Percentiles rank a stretch among this genome's conserved stretches.
phyloP scores from a whole-genome alignment of 1,140 invertebrate species.

The Macrobrachium rosenbergii region DNA sequence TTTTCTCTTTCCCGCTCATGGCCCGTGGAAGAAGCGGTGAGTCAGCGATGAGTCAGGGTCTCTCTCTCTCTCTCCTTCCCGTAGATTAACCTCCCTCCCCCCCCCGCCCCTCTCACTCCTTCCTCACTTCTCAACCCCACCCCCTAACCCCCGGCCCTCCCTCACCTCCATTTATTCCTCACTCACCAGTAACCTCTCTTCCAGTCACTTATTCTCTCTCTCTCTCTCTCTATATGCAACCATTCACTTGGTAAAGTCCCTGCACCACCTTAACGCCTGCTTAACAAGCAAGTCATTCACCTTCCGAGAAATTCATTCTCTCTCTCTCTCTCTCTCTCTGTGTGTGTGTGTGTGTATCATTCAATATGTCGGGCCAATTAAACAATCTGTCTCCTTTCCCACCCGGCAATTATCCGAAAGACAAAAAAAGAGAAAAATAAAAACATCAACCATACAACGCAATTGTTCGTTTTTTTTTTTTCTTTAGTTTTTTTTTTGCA shows the following conservation, averaged over 20 bases:
- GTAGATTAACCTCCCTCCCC: background rate
- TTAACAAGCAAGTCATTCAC: slow-evolving; percentile 1
- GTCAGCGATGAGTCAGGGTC: background rate
- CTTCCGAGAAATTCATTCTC: background rate
- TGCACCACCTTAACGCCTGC: background rate
- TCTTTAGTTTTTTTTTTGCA: background rate
- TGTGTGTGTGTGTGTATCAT: too few species aligned
- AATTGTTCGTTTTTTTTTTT: background rate
- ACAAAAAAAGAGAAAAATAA: too few species aligned
- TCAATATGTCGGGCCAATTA: background rate
- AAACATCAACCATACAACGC: background rate
- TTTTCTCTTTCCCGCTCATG: too few species aligned
- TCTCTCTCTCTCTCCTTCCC: background rate
- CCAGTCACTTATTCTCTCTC: slow-evolving; percentile 2
- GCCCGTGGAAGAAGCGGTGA: too few species aligned
- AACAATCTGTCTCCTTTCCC: background rate
- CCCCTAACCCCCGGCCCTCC: too few species aligned
- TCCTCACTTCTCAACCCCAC: background rate
- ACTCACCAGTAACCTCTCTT: too few species aligned
- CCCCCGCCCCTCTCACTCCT: background rate
- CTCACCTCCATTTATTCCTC: too few species aligned
- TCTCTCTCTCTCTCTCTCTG: background rate
- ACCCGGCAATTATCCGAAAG: background rate
- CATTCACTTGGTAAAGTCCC: background rate
- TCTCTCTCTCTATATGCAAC: background rate